phyloP scores from a whole-genome alignment of 2,113 vertebrate species.

The Indicator indicator region DNA sequence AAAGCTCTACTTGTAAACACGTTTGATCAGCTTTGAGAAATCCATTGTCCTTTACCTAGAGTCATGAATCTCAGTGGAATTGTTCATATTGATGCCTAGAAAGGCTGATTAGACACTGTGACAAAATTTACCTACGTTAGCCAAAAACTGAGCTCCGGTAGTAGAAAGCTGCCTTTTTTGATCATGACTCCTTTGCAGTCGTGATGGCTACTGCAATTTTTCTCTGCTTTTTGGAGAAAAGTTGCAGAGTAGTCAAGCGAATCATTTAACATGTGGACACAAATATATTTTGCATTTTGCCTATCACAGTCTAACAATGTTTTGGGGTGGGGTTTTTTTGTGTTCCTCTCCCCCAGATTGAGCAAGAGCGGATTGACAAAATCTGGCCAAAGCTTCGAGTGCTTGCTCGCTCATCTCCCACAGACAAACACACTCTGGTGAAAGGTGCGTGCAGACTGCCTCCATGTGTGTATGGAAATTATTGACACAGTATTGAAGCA shows the following conservation, averaged over 20 bases:
- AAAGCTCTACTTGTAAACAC: background rate
- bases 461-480: background rate
- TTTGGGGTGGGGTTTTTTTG: background rate
- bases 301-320: background rate
- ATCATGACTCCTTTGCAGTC: background rate
- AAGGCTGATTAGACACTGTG: background rate
- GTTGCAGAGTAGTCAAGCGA: background rate
- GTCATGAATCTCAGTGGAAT: background rate
- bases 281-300: background rate
- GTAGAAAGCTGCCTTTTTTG: background rate
- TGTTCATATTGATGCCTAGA: background rate
- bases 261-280: background rate
- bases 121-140: background rate
- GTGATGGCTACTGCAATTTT: background rate
- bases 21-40: background rate
- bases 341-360: constrained; percentile 78
- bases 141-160: background rate
- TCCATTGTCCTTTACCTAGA: background rate
- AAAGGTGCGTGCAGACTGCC: constrained; percentile 84
- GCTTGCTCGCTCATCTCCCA: constrained; percentile 95
- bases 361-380: constrained; percentile 97
- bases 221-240: background rate
- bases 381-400: constrained; percentile 98
- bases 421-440: constrained; percentile 96
- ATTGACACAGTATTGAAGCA: background rate